These are phyloP conservation scores for Pollimyrus isidori DNA, from an alignment of 2,113 vertebrate genomes.

Conservation along the genomic window DNA sequence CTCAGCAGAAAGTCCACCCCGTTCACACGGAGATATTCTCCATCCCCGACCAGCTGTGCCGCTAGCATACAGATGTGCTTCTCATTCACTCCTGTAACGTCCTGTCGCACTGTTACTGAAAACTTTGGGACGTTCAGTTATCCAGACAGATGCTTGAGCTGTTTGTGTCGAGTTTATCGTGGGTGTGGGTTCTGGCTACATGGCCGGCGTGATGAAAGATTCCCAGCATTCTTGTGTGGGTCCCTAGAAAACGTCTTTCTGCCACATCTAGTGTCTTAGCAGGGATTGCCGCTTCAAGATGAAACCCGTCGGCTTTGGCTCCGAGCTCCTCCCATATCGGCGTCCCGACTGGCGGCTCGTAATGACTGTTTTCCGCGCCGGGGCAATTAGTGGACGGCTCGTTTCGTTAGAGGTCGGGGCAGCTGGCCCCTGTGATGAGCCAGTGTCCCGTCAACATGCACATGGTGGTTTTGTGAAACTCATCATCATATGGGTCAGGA, in stretches of 20 bases:
- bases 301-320: not conserved
- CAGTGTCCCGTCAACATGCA: slow-evolving; percentile 46
- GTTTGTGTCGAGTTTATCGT: not conserved
- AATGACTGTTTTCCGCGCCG: slow-evolving; percentile 63
- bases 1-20: not conserved
- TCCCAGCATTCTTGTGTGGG: not conserved
- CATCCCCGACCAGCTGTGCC: not conserved
- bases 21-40: not conserved
- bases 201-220: not conserved
- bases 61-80: not conserved
- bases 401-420: slow-evolving; percentile 60
- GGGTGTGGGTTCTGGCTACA: not conserved
- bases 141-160: not conserved
- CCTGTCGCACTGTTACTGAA: not conserved
- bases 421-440: slow-evolving; percentile 50
- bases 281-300: not conserved
- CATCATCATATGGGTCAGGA: slow-evolving; percentile 20
- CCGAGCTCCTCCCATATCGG: not conserved
- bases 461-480: slow-evolving; percentile 54
- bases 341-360: slow-evolving; percentile 51
- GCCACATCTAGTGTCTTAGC: not conserved
- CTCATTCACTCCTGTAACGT: not conserved
- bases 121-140: not conserved
- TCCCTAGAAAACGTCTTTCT: not conserved
- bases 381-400: slow-evolving; percentile 48